These are phyloP conservation scores for Patella vulgata DNA, from an alignment of 1,140 invertebrate genomes.

Conservation along the genomic window DNA sequence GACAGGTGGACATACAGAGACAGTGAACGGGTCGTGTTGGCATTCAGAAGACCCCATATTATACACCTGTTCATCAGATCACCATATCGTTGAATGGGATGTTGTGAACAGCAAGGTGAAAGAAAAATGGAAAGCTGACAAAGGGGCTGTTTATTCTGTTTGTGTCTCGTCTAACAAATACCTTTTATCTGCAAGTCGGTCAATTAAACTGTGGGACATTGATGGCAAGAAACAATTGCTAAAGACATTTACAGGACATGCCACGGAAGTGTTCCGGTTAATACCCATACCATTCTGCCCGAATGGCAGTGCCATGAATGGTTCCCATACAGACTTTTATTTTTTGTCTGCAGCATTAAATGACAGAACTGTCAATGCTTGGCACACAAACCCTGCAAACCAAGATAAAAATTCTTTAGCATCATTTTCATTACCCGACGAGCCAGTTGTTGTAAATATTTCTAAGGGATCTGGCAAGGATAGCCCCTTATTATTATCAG, in stretches of 20 bases:
- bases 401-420: slow-evolving; percentile 58
- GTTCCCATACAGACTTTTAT: slow-evolving; percentile 64
- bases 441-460: slow-evolving; percentile 68
- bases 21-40: slow-evolving; percentile 70
- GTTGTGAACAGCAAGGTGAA: slow-evolving; percentile 62
- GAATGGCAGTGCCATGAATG: slow-evolving; percentile 37
- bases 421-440: slow-evolving; percentile 75
- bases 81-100: slow-evolving; percentile 69
- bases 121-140: slow-evolving; percentile 76
- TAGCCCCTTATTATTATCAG: slow-evolving; percentile 69
- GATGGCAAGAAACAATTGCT: slow-evolving; percentile 14
- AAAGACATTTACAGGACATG: slow-evolving; percentile 75
- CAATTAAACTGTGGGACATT: slow-evolving; percentile 76
- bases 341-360: slow-evolving; percentile 73
- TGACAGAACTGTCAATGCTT: slow-evolving; percentile 73
- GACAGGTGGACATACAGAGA: slow-evolving; percentile 69
- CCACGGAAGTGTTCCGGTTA: slow-evolving; percentile 73
- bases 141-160: slow-evolving; percentile 74
- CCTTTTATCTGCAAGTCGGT: slow-evolving; percentile 74
- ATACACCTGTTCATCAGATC: slow-evolving; percentile 70
- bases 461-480: slow-evolving; percentile 41
- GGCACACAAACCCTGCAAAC: slow-evolving; percentile 62
- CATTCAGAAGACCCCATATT: slow-evolving; percentile 63
- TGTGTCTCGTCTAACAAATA: slow-evolving; percentile 72
- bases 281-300: slow-evolving; percentile 63